phyloP scores from a whole-genome alignment of 2,797 vertebrate genomes.

The Microchirus variegatus region DNA sequence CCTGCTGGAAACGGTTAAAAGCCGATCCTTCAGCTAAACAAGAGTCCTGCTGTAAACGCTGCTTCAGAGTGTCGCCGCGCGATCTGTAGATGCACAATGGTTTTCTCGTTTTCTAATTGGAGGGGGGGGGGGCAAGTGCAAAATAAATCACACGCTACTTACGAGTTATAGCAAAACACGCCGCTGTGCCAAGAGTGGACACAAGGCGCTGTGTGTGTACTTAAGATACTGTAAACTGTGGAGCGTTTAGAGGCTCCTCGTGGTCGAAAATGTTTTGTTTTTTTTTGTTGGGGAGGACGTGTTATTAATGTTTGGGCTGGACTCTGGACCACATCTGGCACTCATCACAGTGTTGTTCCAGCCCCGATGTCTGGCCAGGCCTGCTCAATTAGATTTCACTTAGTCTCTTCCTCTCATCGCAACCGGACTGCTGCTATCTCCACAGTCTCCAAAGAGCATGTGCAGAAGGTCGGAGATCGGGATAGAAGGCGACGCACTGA shows the following conservation, averaged over 20 bases:
- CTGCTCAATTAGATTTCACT: slow-evolving; percentile 84
- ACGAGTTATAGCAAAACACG: slow-evolving; percentile 54
- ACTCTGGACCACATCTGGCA: slow-evolving; percentile 80
- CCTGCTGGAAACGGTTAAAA: slow-evolving; percentile 32
- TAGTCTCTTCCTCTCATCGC: slow-evolving; percentile 77
- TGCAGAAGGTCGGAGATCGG: slow-evolving; percentile 55
- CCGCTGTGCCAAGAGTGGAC: slow-evolving; percentile 57
- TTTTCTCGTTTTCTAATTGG: slow-evolving; percentile 55
- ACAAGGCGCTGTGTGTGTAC: slow-evolving; percentile 64
- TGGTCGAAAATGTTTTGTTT: slow-evolving; percentile 74
- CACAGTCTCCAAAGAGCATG: slow-evolving; percentile 58
- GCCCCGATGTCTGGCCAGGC: slow-evolving; percentile 81
- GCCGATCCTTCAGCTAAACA: slow-evolving; percentile 32
- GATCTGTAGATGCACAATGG: slow-evolving; percentile 29
- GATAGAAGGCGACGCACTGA: slow-evolving; percentile 44
- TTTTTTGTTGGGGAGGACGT: slow-evolving; percentile 71
- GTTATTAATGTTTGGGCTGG: slow-evolving; percentile 82
- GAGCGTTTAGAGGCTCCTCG: slow-evolving; percentile 67
- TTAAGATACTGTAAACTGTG: slow-evolving; percentile 74
- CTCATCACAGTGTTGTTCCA: slow-evolving; percentile 81
- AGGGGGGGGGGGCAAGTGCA: slow-evolving; percentile 31
- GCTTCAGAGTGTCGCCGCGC: slow-evolving; percentile 7
- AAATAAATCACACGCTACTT: slow-evolving; percentile 68
- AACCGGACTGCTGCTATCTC: slow-evolving; percentile 74
- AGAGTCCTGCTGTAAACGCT: slow-evolving; percentile 21